Conservation (phyloP, 2,888 invertebrate genomes). For the Euspilapteryx auroguttella region DNA sequence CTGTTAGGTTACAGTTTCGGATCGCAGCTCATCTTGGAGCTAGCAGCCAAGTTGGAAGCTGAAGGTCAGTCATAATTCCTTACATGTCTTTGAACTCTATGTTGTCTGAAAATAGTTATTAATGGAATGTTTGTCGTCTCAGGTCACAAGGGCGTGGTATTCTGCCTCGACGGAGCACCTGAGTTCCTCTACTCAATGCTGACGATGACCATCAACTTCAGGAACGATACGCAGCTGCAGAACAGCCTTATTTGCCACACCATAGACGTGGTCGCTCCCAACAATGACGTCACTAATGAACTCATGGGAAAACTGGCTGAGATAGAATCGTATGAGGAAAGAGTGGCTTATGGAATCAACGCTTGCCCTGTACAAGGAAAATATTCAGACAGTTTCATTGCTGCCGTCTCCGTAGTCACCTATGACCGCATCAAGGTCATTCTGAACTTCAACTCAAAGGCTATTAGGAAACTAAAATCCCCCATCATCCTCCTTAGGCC, state of each 20-base stretch:
- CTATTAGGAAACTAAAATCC: conserved; percentile 52
- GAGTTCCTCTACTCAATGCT: conserved; percentile 64
- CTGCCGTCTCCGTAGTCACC: conserved; percentile 15
- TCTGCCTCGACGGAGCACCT: conserved; percentile 83
- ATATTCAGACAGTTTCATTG: conserved; percentile 28
- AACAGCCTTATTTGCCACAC: conserved; percentile 60
- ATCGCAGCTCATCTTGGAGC: conserved; percentile 72
- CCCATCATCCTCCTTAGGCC: conserved; percentile 67
- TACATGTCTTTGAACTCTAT: neutral
- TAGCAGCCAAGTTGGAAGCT: conserved; percentile 71
- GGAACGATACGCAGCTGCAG: conserved; percentile 52
- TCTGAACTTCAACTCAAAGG: conserved; percentile 37
- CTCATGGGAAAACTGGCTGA: conserved; percentile 48
- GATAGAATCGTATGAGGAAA: conserved; percentile 58
- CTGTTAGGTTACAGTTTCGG: conserved; percentile 92
- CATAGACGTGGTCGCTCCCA: conserved; percentile 47
- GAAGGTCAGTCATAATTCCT: conserved; percentile 39
- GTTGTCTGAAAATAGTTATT: neutral
- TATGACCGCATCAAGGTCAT: conserved; percentile 61
- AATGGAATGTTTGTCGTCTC: too few species aligned
- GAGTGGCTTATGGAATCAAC: conserved; percentile 49
- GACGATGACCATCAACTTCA: conserved; percentile 39
- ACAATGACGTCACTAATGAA: conserved; percentile 23
- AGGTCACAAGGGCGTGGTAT: conserved; percentile 61
- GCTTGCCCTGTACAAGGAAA: conserved; percentile 30